A percentile compares a stretch with the other conserved stretches of the same genome.
Conservation (phyloP, 2,797 vertebrate species). For the Mus caroli region DNA sequence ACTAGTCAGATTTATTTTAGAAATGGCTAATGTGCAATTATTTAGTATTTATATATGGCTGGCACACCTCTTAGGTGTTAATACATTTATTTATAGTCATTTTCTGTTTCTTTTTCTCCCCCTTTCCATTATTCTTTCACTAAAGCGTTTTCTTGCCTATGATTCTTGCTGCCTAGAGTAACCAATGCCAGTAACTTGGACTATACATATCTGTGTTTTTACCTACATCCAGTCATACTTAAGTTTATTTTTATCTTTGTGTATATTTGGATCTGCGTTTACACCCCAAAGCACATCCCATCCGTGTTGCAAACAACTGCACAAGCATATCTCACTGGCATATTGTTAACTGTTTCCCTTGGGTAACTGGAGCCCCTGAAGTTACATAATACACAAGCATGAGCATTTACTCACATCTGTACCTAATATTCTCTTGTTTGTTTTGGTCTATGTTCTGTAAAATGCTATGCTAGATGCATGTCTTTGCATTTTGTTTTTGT, state of each 20-base stretch:
- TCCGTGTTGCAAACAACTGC: background rate
- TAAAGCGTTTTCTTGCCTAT: background rate
- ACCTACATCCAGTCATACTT: background rate
- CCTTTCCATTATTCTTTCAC: background rate
- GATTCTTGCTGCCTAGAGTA: background rate
- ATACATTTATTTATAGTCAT: background rate
- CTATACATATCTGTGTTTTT: background rate
- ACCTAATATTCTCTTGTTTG: background rate
- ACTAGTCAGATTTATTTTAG: background rate
- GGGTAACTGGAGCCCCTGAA: background rate
- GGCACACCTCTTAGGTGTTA: background rate
- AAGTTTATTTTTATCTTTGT: background rate
- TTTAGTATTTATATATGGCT: background rate
- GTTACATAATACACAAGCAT: background rate
- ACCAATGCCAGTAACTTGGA: background rate
- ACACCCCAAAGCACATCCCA: background rate
- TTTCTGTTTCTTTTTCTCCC: background rate
- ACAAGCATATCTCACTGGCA: background rate
- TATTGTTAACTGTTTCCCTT: background rate
- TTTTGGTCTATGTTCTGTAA: background rate
- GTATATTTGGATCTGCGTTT: background rate
- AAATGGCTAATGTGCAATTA: background rate
- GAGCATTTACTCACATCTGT: background rate
- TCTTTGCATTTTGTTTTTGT: constrained; percentile 18
- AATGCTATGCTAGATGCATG: background rate